Evolutionary conservation across 2,113 vertebrate species (phyloP).

Genomic region (Cyanistes caeruleus): DNA sequence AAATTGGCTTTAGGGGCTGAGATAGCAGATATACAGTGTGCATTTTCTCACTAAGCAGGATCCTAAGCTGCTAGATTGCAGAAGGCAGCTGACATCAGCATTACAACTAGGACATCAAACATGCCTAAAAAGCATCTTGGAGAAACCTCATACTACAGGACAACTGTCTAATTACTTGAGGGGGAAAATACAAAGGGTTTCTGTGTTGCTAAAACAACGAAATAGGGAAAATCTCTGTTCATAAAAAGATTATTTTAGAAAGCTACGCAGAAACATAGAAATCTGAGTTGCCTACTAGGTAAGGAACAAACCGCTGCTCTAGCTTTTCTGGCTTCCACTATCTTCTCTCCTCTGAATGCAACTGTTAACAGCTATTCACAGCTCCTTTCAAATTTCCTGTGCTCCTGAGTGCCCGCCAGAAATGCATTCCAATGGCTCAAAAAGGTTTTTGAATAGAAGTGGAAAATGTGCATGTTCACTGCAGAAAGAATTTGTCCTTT

Average conservation of each 20-base stretch:
- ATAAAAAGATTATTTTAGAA: not conserved
- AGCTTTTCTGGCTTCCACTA: not conserved
- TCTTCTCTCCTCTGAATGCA: not conserved
- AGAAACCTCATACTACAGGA: not conserved
- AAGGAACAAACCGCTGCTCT: not conserved
- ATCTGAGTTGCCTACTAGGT: not conserved
- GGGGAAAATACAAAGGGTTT: accelerated
- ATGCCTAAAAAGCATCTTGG: not conserved
- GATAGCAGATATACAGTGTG: not conserved
- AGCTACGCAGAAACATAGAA: not conserved
- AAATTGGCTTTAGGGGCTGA: not conserved
- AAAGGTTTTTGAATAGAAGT: not conserved
- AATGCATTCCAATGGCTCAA: constrained; percentile 33
- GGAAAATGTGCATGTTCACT: not conserved
- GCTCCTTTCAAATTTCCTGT: constrained; percentile 45
- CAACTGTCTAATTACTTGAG: not conserved
- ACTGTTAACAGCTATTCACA: constrained; percentile 45
- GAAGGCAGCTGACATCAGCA: not conserved
- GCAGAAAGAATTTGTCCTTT: constrained; percentile 17
- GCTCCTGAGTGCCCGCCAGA: constrained; percentile 22
- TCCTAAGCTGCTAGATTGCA: not conserved
- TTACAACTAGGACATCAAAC: not conserved
- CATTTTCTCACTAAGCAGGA: not conserved
- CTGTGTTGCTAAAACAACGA: not conserved
- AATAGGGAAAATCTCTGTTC: not conserved